Conservation (phyloP, 2,797 vertebrate genomes). For the Rhadinocentrus ornatus region DNA sequence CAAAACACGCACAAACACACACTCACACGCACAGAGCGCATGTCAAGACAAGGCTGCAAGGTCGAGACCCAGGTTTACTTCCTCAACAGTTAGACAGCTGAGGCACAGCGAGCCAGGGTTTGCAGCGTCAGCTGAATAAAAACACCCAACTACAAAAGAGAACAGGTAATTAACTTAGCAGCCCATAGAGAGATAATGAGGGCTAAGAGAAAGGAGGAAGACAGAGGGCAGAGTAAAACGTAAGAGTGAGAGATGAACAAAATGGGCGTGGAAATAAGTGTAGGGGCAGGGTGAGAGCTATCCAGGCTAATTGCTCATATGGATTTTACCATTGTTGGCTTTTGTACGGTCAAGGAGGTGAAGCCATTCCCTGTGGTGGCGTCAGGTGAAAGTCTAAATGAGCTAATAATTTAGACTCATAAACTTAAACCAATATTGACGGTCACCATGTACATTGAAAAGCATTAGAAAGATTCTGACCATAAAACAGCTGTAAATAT, state of each 20-base stretch:
- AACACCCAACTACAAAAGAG: slow-evolving; percentile 31
- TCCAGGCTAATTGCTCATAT: slow-evolving; percentile 69
- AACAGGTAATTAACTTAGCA: slow-evolving; percentile 53
- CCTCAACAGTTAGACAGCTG: slow-evolving; percentile 36
- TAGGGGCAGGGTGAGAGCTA: slow-evolving; percentile 44
- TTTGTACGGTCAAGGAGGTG: slow-evolving; percentile 63
- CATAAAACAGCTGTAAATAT: slow-evolving; percentile 68
- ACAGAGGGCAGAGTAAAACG: slow-evolving; percentile 13
- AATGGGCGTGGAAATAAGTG: slow-evolving; percentile 32
- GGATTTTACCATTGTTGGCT: slow-evolving; percentile 76
- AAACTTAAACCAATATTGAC: slow-evolving; percentile 70
- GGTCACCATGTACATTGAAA: slow-evolving; percentile 40
- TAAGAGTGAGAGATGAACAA: slow-evolving; percentile 43
- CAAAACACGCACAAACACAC: background rate
- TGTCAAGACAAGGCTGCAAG: slow-evolving; percentile 19
- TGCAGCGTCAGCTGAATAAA: slow-evolving; percentile 47
- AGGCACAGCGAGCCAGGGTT: slow-evolving; percentile 20
- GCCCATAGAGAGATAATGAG: slow-evolving; percentile 34
- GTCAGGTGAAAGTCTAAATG: slow-evolving; percentile 70
- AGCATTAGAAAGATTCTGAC: slow-evolving; percentile 52
- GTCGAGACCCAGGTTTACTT: slow-evolving; percentile 42
- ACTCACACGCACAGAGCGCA: background rate
- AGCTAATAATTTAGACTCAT: slow-evolving; percentile 73
- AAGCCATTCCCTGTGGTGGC: slow-evolving; percentile 55
- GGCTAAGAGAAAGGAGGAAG: slow-evolving; percentile 11